Percentiles rank a stretch among this genome's conserved stretches.
Conservation (phyloP, 2,113 vertebrate species). For the Poeciliopsis retropinna region DNA sequence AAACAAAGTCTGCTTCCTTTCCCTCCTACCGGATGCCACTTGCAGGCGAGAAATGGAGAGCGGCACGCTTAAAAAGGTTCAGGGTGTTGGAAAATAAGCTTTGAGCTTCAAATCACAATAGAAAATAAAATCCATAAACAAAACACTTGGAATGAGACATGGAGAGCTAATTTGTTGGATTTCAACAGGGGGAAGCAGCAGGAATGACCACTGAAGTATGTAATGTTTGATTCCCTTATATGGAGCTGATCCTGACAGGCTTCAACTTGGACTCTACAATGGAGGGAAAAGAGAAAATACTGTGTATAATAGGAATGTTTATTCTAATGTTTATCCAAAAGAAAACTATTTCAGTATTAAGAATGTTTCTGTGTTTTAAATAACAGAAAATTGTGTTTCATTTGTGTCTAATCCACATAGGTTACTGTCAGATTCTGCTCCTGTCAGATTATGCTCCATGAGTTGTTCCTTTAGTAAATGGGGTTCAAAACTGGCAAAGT, state of each 20-base stretch:
- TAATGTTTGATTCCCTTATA: constrained; percentile 36
- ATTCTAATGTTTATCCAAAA: neutral
- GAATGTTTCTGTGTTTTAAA: neutral
- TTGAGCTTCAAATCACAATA: constrained; percentile 21
- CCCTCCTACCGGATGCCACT: constrained; percentile 38
- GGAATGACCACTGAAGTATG: constrained; percentile 41
- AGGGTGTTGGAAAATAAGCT: constrained; percentile 47
- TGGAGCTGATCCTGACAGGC: neutral
- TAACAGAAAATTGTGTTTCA: neutral
- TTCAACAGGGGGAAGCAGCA: constrained; percentile 26
- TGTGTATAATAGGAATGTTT: neutral
- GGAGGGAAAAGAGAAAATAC: neutral
- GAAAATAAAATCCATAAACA: constrained; percentile 19
- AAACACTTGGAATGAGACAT: constrained; percentile 50
- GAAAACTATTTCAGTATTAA: neutral
- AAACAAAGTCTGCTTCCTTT: neutral
- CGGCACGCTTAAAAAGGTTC: constrained; percentile 2
- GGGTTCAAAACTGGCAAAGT: constrained; percentile 2
- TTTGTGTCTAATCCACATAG: neutral
- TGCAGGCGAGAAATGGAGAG: constrained; percentile 37
- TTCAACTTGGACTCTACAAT: neutral
- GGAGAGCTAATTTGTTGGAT: constrained; percentile 12
- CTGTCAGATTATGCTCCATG: neutral
- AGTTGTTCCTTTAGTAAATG: constrained; percentile 4
- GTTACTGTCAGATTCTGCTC: neutral